phyloP scores from a whole-genome alignment of 92 coral and sea anemone genomes.

The Muricea muricata region DNA sequence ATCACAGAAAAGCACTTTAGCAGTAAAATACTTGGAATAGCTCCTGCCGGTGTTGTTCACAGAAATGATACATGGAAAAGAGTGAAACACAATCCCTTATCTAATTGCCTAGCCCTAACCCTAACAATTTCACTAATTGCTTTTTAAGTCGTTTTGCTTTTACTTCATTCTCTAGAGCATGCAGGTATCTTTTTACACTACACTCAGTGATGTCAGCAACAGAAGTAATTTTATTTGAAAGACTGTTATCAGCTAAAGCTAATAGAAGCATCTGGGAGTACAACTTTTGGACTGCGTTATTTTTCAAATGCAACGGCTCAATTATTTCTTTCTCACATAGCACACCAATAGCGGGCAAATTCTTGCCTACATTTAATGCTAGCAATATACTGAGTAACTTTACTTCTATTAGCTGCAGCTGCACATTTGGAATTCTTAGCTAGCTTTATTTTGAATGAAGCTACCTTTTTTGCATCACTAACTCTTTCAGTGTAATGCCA shows the following conservation, averaged over 20 bases:
- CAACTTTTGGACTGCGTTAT: constrained; percentile 63
- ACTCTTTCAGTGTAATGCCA: constrained; percentile 48
- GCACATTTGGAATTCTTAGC: neutral
- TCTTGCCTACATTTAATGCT: constrained; percentile 58
- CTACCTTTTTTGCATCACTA: constrained; percentile 14
- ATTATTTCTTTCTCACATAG: constrained; percentile 60
- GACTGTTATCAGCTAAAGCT: constrained; percentile 42
- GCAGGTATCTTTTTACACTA: constrained; percentile 54
- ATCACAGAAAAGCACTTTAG: constrained; percentile 51
- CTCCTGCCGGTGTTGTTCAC: constrained; percentile 36
- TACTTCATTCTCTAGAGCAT: constrained; percentile 48
- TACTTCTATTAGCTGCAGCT: neutral
- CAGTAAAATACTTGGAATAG: constrained; percentile 61
- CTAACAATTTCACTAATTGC: constrained; percentile 65
- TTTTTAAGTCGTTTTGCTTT: constrained; percentile 69
- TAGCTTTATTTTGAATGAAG: constrained; percentile 29
- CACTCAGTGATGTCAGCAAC: constrained; percentile 30
- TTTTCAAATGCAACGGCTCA: constrained; percentile 62
- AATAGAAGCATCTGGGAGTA: constrained; percentile 39
- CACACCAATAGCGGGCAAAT: constrained; percentile 47
- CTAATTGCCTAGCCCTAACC: constrained; percentile 55
- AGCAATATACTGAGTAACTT: constrained; percentile 51
- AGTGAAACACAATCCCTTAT: constrained; percentile 63
- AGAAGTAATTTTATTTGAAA: neutral
- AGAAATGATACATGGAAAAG: constrained; percentile 66